Evolutionary conservation across 2,113 vertebrate genomes (phyloP), one percentile per base, ranked within the genome.

Genomic region (Nyctereutes procyonoides): DNA sequence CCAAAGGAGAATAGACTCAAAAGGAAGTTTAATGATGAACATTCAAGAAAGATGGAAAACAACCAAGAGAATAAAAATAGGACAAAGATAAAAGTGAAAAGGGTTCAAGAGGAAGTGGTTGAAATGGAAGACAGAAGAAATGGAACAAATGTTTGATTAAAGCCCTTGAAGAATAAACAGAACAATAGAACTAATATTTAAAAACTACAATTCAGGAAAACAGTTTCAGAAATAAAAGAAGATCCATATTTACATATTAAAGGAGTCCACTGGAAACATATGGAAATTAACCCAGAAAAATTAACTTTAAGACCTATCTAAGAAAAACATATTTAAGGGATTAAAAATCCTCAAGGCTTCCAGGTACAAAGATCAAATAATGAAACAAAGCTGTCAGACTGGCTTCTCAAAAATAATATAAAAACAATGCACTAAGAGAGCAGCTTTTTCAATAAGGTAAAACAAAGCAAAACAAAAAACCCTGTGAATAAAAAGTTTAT

Each of bases 201-300:
- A 89, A 91, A 91, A 67, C 5, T 22, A 3, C 38, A 84, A 53
- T 62, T 79, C 8, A 81, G 89, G 38, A 77, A 74, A 95, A 84
- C 19, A 7, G n/a, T 90, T 86, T 93, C 56, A 80, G 48, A 89
- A 80, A 93, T 83, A 30, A 60, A 94, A 94, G 14, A 93, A 94
- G 9, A 65, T 73, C 63, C 65, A 24, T 32, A 65, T 55, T n/a
- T 92, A 16, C 38, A 48, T 76, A 67, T 95, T 85, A 73, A 85
- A 85, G 53, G 28, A 35, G 5, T 13, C 9, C 20, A 73, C 12
- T 85, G 17, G 56, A 67, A 85, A 73, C 43, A 35, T n/a, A 15
- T 81, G 13, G 56, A 67, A 85, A 81, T 69, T 81, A 82, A 69
- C n/a, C 38, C 24, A 85, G 80, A 80, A 97, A 85, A 86, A 60